Evolutionary conservation across 2,797 vertebrate genomes (phyloP).

Genomic region (Eidolon dupreanum): DNA sequence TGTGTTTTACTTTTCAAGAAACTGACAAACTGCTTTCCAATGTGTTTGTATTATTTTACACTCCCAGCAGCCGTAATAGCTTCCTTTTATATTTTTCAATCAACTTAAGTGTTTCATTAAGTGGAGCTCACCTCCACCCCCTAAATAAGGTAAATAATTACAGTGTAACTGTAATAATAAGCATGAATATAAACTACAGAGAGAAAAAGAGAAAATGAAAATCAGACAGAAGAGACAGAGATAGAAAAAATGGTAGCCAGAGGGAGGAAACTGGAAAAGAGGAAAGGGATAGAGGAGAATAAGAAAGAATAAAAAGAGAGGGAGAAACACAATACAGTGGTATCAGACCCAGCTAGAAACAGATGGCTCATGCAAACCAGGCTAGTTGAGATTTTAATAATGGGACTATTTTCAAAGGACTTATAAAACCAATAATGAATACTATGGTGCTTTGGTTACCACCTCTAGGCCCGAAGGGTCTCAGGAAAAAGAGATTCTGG

Average conservation of each 20-base stretch:
- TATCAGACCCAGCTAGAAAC: neutral
- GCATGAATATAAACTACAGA: neutral
- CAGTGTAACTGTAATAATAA: neutral
- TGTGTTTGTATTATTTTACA: neutral
- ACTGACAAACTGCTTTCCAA: neutral
- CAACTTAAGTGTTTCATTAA: neutral
- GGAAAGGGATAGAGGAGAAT: neutral
- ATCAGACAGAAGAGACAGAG: neutral
- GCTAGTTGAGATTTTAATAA: neutral
- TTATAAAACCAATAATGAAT: neutral
- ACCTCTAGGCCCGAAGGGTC: neutral
- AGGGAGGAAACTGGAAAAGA: neutral
- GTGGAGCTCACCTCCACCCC: neutral
- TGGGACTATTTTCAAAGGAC: neutral
- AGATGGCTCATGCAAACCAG: neutral
- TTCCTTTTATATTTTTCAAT: slow-evolving; percentile 13
- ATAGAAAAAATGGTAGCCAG: neutral
- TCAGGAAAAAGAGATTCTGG: neutral
- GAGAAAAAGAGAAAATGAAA: neutral
- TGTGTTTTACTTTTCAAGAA: neutral
- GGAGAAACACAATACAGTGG: neutral
- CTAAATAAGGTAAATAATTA: neutral
- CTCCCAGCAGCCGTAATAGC: neutral
- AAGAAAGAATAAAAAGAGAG: neutral
- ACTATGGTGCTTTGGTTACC: neutral